A percentile compares a stretch with the other conserved stretches of the same genome.
phyloP scores from a whole-genome alignment of 2,888 invertebrate genomes.

The Tipula lateralis region DNA sequence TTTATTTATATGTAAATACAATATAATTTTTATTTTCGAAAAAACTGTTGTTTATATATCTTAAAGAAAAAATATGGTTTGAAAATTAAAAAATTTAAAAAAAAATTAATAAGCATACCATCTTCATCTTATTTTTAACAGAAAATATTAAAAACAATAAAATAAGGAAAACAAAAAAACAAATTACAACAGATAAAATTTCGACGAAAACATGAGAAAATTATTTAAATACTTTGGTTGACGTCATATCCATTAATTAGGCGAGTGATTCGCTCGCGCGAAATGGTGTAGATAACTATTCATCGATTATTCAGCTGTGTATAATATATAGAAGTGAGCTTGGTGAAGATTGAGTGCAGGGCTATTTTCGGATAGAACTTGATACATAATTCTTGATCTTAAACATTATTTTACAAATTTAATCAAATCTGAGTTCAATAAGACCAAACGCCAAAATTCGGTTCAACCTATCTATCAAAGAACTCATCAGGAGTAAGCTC shows the following conservation, averaged over 20 bases:
- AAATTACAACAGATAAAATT: slow-evolving; percentile 24
- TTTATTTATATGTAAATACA: slow-evolving; percentile 24
- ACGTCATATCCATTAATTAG: slow-evolving; percentile 13
- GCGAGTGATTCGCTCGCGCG: not conserved
- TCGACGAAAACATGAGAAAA: not conserved
- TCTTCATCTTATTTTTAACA: slow-evolving; percentile 19
- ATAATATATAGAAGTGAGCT: too few species aligned
- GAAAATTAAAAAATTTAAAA: not conserved
- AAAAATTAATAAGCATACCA: not conserved
- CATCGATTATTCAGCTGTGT: too few species aligned
- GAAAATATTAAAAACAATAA: slow-evolving; percentile 19
- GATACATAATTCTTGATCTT: too few species aligned
- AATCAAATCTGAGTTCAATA: too few species aligned
- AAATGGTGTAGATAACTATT: too few species aligned
- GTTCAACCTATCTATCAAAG: too few species aligned
- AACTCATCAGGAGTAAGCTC: too few species aligned
- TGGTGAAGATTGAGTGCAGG: too few species aligned
- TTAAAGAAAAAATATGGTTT: slow-evolving; percentile 24
- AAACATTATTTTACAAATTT: too few species aligned
- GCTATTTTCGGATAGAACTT: too few species aligned
- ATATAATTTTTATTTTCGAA: slow-evolving; percentile 24
- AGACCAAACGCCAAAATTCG: too few species aligned
- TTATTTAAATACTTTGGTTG: not conserved
- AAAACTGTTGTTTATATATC: slow-evolving; percentile 24
- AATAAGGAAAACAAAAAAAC: slow-evolving; percentile 8